Percentiles rank a stretch among this genome's conserved stretches.
Evolutionary conservation across 2,888 invertebrate genomes (phyloP).

Genomic region (Pyrrhosoma nymphula): DNA sequence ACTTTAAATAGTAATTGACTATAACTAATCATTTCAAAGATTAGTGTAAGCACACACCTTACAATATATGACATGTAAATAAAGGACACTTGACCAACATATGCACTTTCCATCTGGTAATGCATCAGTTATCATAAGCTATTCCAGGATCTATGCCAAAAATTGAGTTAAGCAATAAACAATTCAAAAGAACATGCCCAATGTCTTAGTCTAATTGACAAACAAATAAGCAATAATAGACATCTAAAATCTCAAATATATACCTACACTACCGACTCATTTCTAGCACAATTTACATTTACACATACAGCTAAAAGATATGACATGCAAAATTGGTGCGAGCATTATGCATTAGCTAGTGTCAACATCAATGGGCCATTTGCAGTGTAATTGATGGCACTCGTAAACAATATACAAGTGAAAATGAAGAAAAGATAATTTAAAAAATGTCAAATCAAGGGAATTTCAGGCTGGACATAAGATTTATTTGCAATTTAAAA

Average conservation of each 20-base stretch:
- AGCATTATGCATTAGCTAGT: background rate
- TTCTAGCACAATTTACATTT: background rate
- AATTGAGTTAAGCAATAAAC: background rate
- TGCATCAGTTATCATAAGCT: background rate
- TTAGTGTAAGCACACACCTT: background rate
- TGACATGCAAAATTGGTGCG: background rate
- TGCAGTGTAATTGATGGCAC: background rate
- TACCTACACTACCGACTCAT: background rate
- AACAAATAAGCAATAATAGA: background rate
- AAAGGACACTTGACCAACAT: constrained; percentile 49
- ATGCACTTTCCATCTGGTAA: background rate
- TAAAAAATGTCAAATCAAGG: background rate
- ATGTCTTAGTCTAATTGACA: background rate
- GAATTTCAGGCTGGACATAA: background rate
- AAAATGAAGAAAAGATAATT: background rate
- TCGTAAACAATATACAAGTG: background rate
- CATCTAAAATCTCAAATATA: background rate
- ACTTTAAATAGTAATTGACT: too few species aligned
- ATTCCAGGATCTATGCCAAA: background rate
- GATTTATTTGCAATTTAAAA: background rate
- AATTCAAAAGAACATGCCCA: background rate
- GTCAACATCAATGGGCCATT: background rate
- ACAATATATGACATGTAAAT: background rate
- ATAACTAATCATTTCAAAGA: too few species aligned
- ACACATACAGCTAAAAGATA: background rate